Base-by-base conservation (phyloP, 2,113 vertebrate species). In the Centropristis striata region DNA sequence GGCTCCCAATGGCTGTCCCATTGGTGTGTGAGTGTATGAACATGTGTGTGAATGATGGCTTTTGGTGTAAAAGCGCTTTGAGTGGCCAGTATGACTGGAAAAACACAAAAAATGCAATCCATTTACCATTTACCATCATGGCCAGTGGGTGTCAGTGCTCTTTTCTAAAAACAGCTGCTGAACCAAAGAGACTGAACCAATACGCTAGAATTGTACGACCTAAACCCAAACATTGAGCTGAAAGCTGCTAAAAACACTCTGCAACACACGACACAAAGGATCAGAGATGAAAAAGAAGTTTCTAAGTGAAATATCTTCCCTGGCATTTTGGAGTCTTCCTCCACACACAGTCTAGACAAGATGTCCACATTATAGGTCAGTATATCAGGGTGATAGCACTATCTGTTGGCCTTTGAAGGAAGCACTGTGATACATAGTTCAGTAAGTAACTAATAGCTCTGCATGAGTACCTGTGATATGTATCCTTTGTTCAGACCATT, bases 361-460 rank as follows among this genome's bases (percentile, higher is more conserved):
- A 41, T 28, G 10, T 65, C 27, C 28, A 80, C 60, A 53, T 88
- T 59, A 67, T 63, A 41, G 65, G 41, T 78, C 57, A 69, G 42
- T 74, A 75, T 59, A 77, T 87, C 63, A 78, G n/a, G 81, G 37
- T 54, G 8, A 53, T 58, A 25, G 36, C n/a, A 13, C 25, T 59
- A 39, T 80, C 71, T 80, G 41, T 81, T 80, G 57, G 50, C 63
- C 49, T 83, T 71, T 70, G 47, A 60, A 80, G 71, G 75, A 64
- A 59, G 44, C 23, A 12, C 60, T 81, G 67, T 83, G 80, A 86
- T 86, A 58, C 58, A 82, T 63, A 53, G 78, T 50, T 86, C 82
- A 76, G 71, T 69, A 67, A 70, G 72, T 84, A 65, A 75, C 72
- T 67, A 90, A 88, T 71, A 75, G 75, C 61, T 53, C 59, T 61